Evolutionary conservation across 2,113 vertebrate genomes (phyloP).

Genomic region (Smithornis capensis): DNA sequence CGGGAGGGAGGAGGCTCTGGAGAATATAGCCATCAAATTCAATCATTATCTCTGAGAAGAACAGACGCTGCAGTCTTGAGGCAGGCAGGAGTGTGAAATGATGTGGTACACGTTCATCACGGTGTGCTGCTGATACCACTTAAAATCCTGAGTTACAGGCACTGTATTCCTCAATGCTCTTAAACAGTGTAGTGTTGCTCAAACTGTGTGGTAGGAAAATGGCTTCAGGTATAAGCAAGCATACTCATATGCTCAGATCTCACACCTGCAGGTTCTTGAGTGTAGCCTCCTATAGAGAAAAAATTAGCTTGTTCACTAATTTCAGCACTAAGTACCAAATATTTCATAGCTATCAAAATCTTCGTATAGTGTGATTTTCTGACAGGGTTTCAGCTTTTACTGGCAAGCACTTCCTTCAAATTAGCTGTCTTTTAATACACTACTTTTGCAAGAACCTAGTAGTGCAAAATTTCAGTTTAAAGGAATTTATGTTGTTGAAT

Average conservation of each 20-base stretch:
- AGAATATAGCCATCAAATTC: slow-evolving; percentile 51
- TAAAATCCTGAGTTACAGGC: background rate
- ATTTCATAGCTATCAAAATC: slow-evolving; percentile 27
- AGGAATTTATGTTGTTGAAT: background rate
- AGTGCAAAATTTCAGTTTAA: background rate
- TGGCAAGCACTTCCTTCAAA: slow-evolving; percentile 5
- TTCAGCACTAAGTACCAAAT: background rate
- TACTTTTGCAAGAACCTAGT: background rate
- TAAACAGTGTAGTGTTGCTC: background rate
- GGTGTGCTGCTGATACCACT: background rate
- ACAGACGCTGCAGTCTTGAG: slow-evolving; percentile 10
- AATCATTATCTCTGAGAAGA: slow-evolving; percentile 51
- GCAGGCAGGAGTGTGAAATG: slow-evolving; percentile 22
- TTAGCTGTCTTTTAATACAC: background rate
- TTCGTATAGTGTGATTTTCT: background rate
- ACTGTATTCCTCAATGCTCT: background rate
- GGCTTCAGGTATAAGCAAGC: background rate
- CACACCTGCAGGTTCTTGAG: background rate
- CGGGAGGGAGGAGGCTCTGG: slow-evolving; percentile 44
- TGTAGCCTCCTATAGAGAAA: background rate
- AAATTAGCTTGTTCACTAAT: slow-evolving; percentile 1
- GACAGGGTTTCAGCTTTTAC: background rate
- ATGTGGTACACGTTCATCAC: background rate
- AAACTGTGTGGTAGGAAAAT: background rate
- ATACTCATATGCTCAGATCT: background rate